Conservation (phyloP, 1,140 invertebrate genomes). For the Conus ventricosus region DNA sequence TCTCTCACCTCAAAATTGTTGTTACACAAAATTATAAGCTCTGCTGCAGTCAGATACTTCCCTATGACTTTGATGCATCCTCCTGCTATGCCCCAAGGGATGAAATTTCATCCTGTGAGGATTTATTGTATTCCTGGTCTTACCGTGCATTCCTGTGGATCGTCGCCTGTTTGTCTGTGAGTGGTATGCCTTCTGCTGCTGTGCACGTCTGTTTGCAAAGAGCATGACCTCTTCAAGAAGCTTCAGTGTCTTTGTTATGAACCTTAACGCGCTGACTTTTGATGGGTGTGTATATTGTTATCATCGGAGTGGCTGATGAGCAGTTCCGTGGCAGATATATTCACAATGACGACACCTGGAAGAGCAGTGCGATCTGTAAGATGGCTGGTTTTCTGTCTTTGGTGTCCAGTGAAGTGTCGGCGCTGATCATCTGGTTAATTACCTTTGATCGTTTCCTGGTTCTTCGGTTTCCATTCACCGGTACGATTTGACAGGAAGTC, state of each 20-base stretch:
- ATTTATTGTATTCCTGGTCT: constrained; percentile 41
- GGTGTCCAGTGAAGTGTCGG: constrained; percentile 57
- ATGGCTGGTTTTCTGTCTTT: constrained; percentile 59
- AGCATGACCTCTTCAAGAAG: constrained; percentile 32
- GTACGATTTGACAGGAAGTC: background rate
- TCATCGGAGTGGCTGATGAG: constrained; percentile 58
- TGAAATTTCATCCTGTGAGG: constrained; percentile 52
- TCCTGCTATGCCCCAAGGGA: constrained; percentile 33
- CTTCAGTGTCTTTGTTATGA: constrained; percentile 53
- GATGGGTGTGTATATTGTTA: constrained; percentile 66
- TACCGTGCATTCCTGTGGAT: constrained; percentile 49
- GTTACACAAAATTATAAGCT: constrained; percentile 42
- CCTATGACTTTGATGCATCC: constrained; percentile 4
- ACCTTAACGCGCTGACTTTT: constrained; percentile 59
- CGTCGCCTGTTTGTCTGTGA: constrained; percentile 42
- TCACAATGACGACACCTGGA: constrained; percentile 53
- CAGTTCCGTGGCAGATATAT: constrained; percentile 55
- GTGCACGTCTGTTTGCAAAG: constrained; percentile 28
- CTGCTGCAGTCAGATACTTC: constrained; percentile 46
- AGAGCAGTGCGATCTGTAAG: constrained; percentile 53
- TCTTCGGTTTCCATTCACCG: constrained; percentile 26
- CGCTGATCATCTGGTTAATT: constrained; percentile 59
- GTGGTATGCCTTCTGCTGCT: constrained; percentile 48
- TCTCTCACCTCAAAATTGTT: constrained; percentile 16
- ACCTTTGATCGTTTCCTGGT: constrained; percentile 58